Evolutionary conservation across 37 sponge, comb jelly and placozoan genomes (phyloP).

Genomic region (Corticium candelabrum): DNA sequence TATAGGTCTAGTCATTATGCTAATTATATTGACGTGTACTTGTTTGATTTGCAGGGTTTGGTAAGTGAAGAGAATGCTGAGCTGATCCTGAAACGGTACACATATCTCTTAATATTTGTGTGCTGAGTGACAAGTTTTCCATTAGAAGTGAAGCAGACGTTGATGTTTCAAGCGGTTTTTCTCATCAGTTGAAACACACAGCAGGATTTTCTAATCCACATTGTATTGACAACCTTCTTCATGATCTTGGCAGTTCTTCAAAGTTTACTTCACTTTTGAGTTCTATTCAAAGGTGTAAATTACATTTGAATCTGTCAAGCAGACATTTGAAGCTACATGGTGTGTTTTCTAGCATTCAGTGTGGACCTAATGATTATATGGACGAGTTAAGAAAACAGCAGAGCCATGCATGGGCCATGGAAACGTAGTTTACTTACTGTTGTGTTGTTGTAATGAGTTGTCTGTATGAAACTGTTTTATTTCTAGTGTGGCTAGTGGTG

Average conservation of each 20-base stretch:
- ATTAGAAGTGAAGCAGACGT: not conserved
- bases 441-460: too few species aligned
- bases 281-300: constrained; percentile 20
- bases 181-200: not conserved
- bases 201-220: constrained; percentile 52
- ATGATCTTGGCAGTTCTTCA: constrained; percentile 28
- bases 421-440: constrained; percentile 31
- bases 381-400: constrained; percentile 45
- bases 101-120: not conserved
- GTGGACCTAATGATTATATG: constrained; percentile 24
- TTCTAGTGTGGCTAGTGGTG: constrained; percentile 53
- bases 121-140: not conserved
- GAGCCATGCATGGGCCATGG: constrained; percentile 56
- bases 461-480: too few species aligned
- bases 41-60: too few species aligned
- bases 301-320: not conserved
- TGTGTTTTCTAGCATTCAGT: constrained; percentile 17
- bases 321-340: not conserved
- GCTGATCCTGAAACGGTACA: not conserved
- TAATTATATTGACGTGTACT: too few species aligned
- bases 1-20: too few species aligned
- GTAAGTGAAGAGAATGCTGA: not conserved
- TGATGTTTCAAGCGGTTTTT: not conserved
- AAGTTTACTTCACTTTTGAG: constrained; percentile 10
- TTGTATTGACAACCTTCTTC: constrained; percentile 36